Conservation (phyloP, 2,888 invertebrate genomes). For the Drosophila neutralis region DNA sequence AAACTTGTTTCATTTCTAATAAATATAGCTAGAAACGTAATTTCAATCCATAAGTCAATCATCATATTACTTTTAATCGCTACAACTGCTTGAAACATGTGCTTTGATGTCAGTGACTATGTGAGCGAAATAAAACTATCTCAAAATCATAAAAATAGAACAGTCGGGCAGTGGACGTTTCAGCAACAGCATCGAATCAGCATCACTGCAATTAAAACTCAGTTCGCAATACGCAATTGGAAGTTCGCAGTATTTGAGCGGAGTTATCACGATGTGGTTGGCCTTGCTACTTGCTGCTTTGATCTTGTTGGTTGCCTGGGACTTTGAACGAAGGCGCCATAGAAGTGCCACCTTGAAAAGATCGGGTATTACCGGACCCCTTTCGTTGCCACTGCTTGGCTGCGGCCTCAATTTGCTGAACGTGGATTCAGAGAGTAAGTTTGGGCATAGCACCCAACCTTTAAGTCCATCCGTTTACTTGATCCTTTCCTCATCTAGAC, state of each 20-base stretch:
- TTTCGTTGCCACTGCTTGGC: constrained; percentile 60
- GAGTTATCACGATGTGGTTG: constrained; percentile 53
- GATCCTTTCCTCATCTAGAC: constrained; percentile 30
- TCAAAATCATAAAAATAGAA: constrained; percentile 14
- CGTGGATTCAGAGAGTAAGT: constrained; percentile 68
- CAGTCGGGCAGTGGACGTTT: constrained; percentile 48
- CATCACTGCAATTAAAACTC: neutral
- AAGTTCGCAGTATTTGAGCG: constrained; percentile 1
- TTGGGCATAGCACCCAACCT: neutral
- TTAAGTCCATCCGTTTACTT: neutral
- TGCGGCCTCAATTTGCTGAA: constrained; percentile 57
- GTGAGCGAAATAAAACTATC: constrained; percentile 29
- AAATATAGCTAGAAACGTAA: neutral
- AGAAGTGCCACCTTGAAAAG: constrained; percentile 36
- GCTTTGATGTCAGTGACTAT: constrained; percentile 41
- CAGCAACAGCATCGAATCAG: constrained; percentile 37
- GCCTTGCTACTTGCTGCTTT: constrained; percentile 50
- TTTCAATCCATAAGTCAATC: neutral
- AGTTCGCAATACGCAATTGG: neutral
- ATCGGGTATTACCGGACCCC: constrained; percentile 62
- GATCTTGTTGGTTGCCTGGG: constrained; percentile 63
- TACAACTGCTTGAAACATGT: constrained; percentile 45
- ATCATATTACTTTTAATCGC: neutral
- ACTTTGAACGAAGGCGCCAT: constrained; percentile 56
- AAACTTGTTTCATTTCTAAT: too few species aligned